Evolutionary conservation across 2,797 vertebrate genomes (phyloP), one percentile per base, ranked within the genome.

Genomic region (Anabacerthia variegaticeps): DNA sequence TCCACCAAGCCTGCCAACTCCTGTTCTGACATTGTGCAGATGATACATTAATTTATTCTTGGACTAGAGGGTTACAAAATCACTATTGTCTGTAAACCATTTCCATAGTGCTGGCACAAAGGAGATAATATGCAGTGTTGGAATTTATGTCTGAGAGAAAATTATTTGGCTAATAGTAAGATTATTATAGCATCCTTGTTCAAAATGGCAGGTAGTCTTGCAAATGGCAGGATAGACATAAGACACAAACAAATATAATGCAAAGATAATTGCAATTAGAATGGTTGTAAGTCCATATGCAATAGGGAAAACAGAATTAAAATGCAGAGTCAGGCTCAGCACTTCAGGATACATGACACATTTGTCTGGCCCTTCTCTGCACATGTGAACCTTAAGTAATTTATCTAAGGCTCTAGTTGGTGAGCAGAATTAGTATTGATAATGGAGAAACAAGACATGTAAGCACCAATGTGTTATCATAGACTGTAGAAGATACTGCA

Each of bases 11-110:
- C 52, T 83, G 72, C 85, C 90, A 96, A 5, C 32, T 93, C 27
- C 73, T 67, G 7, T 71, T 41, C 79, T 91, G 72, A 80, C 43
- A 91, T 59, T 4, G 7, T 63, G 56, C 52, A 88, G 76, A 83
- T 94, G 88, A 74, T 37, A 20, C 34, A 84, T 67, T 93, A 96
- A 89, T 96, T 96, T 94, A 77, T 92, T 88, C 75, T 67, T 44
- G 61, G 56, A 91, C 76, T 74, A 59, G 82, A 90, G 18, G 39
- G 28, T 26, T 92, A 68, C 46, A 88, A 77, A 94, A 95, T 78
- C 43, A 68, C 52, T 71, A 79, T 91, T 92, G 76, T 80, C 84
- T 88, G 44, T 49, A 74, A 89, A 76, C 49, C 44, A 41, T 71
- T 81, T 91, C 66, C 44, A 68, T 49, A 85, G 48, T 24, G 26